Conservation (phyloP, 2,113 vertebrate species). For the Pelecanoides urinatrix region DNA sequence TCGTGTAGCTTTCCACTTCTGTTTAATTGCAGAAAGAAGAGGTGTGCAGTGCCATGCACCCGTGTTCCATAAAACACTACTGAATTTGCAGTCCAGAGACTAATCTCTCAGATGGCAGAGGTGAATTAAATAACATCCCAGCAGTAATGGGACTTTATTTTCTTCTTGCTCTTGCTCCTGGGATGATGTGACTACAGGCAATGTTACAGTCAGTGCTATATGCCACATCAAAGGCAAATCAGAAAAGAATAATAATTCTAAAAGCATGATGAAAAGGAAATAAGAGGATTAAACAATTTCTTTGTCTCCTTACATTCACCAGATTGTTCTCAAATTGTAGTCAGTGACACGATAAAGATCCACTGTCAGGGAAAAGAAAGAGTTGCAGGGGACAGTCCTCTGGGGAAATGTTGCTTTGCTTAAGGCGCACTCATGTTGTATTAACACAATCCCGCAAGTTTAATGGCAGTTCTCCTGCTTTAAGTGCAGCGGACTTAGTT, state of each 20-base stretch:
- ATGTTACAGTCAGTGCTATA: fast-evolving
- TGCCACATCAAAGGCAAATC: not conserved
- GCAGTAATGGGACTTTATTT: not conserved
- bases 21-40: not conserved
- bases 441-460: not conserved
- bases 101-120: not conserved
- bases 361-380: not conserved
- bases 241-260: not conserved
- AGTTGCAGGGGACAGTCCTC: not conserved
- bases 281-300: not conserved
- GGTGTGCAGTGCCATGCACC: not conserved
- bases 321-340: not conserved
- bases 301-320: not conserved
- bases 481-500: not conserved
- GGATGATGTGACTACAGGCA: not conserved
- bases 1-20: not conserved
- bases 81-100: not conserved
- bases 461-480: not conserved
- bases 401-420: not conserved
- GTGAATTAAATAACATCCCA: not conserved
- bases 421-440: not conserved
- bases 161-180: not conserved
- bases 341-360: not conserved
- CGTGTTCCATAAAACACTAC: not conserved
- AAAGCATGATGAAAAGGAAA: not conserved